Percentiles rank a stretch among this genome's conserved stretches.
phyloP scores from a whole-genome alignment of 2,888 invertebrate genomes.

The Oscheius sp. region DNA sequence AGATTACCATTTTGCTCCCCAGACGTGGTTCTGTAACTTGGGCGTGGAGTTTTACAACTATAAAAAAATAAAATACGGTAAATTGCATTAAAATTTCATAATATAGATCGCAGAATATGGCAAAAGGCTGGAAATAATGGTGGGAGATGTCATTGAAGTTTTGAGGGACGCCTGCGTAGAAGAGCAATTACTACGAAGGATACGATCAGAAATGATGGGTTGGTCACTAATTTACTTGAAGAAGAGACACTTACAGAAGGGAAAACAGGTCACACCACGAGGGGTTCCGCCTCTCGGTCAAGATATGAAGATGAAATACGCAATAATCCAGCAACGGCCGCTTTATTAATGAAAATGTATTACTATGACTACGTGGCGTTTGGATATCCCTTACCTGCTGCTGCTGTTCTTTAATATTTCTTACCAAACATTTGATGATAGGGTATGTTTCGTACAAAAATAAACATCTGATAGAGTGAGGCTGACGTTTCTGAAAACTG shows the following conservation, averaged over 20 bases:
- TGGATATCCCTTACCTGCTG: background rate
- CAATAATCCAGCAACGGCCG: background rate
- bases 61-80: background rate
- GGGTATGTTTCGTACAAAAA: too few relatives aligned
- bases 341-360: slow-evolving; percentile 8
- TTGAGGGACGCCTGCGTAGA: slow-evolving; percentile 1
- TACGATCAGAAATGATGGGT: background rate
- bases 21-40: slow-evolving; percentile 22
- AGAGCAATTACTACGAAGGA: background rate
- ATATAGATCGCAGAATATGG: too few relatives aligned
- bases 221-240: background rate
- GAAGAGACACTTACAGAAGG: background rate
- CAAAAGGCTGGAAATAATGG: background rate
- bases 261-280: background rate
- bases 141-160: background rate
- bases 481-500: too few relatives aligned
- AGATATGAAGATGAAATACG: background rate
- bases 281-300: background rate
- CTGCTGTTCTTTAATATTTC: too few relatives aligned
- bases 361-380: slow-evolving; percentile 17
- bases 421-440: too few relatives aligned
- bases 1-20: slow-evolving; percentile 9
- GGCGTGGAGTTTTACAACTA: background rate
- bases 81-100: too few relatives aligned
- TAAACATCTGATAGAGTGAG: too few relatives aligned